phyloP scores from a whole-genome alignment of 2,888 invertebrate genomes.

The Agonum fuliginosum region DNA sequence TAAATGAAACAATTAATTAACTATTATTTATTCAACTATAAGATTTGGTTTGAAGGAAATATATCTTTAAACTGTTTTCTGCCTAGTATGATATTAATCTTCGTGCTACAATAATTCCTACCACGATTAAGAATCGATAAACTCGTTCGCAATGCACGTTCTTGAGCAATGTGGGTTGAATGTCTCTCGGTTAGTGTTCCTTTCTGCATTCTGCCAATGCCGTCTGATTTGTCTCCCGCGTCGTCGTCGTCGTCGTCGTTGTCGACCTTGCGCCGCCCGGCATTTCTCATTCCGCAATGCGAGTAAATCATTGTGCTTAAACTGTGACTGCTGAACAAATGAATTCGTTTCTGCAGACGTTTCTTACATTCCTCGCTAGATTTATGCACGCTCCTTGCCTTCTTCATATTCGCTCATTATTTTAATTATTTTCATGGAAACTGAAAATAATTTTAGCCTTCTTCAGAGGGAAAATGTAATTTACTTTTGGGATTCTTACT shows the following conservation, averaged over 20 bases:
- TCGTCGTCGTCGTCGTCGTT: neutral
- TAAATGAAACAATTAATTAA: too few species aligned
- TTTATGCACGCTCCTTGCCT: conserved; percentile 49
- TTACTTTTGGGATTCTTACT: conserved; percentile 52
- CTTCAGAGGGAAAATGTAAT: conserved; percentile 42
- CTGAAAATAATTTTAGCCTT: conserved; percentile 53
- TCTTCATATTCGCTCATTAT: conserved; percentile 58
- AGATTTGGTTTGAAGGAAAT: too few species aligned
- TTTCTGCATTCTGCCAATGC: neutral
- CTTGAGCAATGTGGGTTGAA: too few species aligned
- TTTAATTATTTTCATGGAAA: conserved; percentile 59
- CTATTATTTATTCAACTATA: too few species aligned
- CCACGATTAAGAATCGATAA: too few species aligned
- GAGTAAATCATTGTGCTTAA: conserved; percentile 59
- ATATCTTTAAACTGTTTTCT: too few species aligned
- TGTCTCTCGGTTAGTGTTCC: neutral
- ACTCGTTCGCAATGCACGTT: too few species aligned
- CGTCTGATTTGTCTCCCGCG: neutral
- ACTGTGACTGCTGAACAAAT: conserved; percentile 58
- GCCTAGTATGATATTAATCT: too few species aligned
- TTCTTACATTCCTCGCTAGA: conserved; percentile 56
- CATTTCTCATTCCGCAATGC: conserved; percentile 49
- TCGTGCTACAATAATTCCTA: too few species aligned
- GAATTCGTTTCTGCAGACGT: conserved; percentile 56
- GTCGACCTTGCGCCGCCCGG: conserved; percentile 4